phyloP scores from a whole-genome alignment of 1,140 invertebrate species.

The Diachasma alloeum region DNA sequence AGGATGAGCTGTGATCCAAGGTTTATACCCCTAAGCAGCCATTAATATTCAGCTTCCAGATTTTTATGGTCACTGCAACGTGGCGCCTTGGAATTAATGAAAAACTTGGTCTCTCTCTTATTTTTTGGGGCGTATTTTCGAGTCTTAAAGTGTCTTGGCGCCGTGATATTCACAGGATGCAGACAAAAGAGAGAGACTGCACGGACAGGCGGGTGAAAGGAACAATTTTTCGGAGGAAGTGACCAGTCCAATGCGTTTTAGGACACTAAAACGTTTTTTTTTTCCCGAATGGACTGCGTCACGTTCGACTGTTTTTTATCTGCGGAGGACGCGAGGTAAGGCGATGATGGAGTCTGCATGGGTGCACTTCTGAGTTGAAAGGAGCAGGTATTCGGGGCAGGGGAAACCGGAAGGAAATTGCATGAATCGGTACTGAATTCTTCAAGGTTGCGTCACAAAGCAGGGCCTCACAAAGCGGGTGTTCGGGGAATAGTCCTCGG shows the following conservation, averaged over 20 bases:
- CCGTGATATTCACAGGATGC: background rate
- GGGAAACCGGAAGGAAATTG: slow-evolving; percentile 49
- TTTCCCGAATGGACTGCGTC: background rate
- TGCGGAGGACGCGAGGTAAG: background rate
- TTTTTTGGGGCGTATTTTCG: background rate
- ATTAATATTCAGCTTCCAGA: slow-evolving; percentile 47
- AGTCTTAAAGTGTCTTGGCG: slow-evolving; percentile 9
- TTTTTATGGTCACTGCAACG: slow-evolving; percentile 22
- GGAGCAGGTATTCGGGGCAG: background rate
- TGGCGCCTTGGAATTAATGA: slow-evolving; percentile 43
- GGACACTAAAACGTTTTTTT: background rate
- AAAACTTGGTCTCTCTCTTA: slow-evolving; percentile 25
- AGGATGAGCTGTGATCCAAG: background rate
- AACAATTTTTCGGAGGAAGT: background rate
- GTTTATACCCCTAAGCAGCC: slow-evolving; percentile 26
- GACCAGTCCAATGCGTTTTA: background rate
- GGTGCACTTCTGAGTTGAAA: background rate
- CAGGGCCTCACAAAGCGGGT: background rate
- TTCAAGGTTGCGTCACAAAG: background rate
- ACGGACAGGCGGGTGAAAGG: background rate
- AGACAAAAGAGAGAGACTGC: background rate
- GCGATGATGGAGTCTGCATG: background rate
- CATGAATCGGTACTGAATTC: slow-evolving; percentile 28
- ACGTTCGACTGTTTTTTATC: background rate
- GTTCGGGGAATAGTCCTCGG: background rate